phyloP scores from a whole-genome alignment of 2,797 vertebrate genomes.

The Periparus ater region DNA sequence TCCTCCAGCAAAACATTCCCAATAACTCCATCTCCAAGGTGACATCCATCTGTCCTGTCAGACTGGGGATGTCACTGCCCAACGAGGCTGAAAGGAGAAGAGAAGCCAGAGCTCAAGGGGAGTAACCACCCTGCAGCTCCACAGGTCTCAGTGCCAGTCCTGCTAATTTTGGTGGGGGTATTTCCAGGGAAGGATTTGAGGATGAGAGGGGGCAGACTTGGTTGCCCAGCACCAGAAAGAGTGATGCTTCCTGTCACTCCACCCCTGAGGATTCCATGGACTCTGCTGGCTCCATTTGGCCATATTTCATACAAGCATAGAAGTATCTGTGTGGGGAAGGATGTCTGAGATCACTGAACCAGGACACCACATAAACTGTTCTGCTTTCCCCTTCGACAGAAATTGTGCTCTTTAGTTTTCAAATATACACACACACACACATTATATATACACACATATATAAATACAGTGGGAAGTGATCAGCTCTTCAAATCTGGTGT shows the following conservation, averaged over 20 bases:
- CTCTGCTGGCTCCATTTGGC: not conserved
- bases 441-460: too few relatives aligned
- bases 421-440: not conserved
- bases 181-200: not conserved
- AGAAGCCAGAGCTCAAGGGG: too few relatives aligned
- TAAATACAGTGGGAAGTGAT: not conserved
- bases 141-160: accelerated
- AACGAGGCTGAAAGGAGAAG: accelerated
- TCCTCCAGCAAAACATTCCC: not conserved
- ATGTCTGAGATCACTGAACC: not conserved
- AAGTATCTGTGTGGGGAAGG: not conserved
- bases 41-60: not conserved
- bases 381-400: not conserved
- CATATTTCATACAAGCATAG: accelerated
- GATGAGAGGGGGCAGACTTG: accelerated
- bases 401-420: not conserved
- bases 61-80: not conserved
- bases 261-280: accelerated
- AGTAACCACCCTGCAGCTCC: accelerated
- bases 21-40: not conserved
- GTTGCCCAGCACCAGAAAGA: not conserved
- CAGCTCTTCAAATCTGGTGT: not conserved
- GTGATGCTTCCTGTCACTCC: not conserved
- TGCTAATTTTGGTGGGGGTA: not conserved
- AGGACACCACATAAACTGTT: not conserved